Conservation (phyloP, 2,888 invertebrate genomes). For the Physocephala rufipes region DNA sequence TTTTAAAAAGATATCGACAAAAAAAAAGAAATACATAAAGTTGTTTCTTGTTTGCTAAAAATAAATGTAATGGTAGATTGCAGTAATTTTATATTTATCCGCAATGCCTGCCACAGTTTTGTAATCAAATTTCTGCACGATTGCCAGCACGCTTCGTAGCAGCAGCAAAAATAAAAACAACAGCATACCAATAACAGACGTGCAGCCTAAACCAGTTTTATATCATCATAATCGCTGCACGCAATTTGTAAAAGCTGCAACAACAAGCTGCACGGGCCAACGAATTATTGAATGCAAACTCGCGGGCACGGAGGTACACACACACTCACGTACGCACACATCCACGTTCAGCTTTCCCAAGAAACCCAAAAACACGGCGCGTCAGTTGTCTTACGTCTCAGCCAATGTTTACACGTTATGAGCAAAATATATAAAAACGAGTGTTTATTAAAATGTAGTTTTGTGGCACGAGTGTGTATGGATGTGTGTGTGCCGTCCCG, state of each 20-base stretch:
- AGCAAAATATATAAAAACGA: no score
- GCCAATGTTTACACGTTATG: no score
- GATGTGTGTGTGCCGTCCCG: background rate
- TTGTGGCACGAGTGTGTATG: no score
- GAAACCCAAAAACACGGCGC: background rate
- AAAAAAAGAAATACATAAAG: no score
- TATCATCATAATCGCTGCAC: constrained; percentile 39
- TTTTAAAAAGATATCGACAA: background rate
- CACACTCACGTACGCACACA: background rate
- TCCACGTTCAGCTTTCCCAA: no score
- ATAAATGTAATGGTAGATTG: background rate
- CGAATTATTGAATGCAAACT: background rate
- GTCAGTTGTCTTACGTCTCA: background rate
- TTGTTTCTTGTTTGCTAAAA: no score
- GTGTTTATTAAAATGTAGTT: no score
- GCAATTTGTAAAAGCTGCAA: constrained; percentile 27
- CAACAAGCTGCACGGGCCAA: constrained; percentile 10
- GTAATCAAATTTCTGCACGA: constrained; percentile 50
- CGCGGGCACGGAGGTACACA: background rate
- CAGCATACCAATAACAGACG: background rate
- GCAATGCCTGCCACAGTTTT: constrained; percentile 44
- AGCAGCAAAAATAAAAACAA: no score
- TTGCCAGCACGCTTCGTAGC: background rate
- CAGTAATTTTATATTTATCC: background rate
- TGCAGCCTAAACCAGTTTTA: constrained; percentile 29